These are phyloP conservation scores for Diplogasteroides magnus DNA, from an alignment of 1,140 invertebrate species.

Conservation along the genomic window DNA sequence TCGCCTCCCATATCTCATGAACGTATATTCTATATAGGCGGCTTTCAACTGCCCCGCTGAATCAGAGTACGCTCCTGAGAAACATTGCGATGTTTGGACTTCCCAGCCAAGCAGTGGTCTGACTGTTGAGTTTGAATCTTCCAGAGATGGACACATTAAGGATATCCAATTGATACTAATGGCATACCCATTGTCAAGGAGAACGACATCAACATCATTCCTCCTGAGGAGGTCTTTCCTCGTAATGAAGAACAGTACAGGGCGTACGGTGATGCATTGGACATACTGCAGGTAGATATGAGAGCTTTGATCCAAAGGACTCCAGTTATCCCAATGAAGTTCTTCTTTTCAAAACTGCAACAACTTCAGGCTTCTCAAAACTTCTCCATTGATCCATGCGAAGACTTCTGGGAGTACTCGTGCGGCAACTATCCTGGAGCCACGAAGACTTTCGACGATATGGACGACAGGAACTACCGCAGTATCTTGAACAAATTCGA, in stretches of 20 bases:
- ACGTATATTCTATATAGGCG: neutral
- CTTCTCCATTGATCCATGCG: constrained; percentile 72
- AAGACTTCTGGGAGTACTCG: constrained; percentile 87
- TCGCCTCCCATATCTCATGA: neutral
- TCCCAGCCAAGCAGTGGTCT: constrained; percentile 25
- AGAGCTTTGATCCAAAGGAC: neutral
- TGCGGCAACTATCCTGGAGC: constrained; percentile 79
- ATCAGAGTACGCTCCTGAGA: constrained; percentile 31
- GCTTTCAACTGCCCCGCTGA: constrained; percentile 39
- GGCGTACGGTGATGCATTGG: constrained; percentile 19
- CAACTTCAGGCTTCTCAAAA: constrained; percentile 65
- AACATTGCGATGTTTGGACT: constrained; percentile 41
- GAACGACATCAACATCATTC: constrained; percentile 21
- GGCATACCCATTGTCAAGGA: constrained; percentile 18
- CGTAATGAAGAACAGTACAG: constrained; percentile 13
- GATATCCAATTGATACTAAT: neutral
- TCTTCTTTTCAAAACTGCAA: neutral
- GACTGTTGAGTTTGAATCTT: neutral
- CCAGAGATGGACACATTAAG: neutral
- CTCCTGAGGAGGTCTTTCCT: constrained; percentile 2
- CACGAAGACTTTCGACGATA: constrained; percentile 12
- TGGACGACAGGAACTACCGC: constrained; percentile 18
- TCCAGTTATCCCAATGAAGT: neutral
- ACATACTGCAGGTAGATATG: constrained; percentile 9
- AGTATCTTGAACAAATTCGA: constrained; percentile 21